Percentiles rank a stretch among this genome's conserved stretches.
Evolutionary conservation across 2,113 vertebrate species (phyloP).

Genomic region (Delphinapterus leucas): DNA sequence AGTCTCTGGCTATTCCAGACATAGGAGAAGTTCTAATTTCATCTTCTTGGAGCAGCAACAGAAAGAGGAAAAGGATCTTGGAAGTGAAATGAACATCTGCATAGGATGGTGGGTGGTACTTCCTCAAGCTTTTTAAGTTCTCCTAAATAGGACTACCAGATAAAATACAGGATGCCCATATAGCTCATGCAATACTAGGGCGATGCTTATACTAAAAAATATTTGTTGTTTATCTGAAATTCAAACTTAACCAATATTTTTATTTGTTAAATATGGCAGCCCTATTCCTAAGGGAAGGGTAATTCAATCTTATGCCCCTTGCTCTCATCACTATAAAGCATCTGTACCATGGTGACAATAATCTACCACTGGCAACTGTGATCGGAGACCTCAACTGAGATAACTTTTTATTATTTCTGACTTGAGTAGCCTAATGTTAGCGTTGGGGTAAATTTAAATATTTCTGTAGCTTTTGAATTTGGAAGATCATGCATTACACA

Average conservation of each 20-base stretch:
- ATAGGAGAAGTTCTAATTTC: not conserved
- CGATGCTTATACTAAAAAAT: not conserved
- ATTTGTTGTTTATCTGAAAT: not conserved
- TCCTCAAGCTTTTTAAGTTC: not conserved
- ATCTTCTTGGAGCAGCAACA: not conserved
- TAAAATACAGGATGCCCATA: not conserved
- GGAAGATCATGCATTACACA: not conserved
- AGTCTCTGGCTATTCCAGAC: not conserved
- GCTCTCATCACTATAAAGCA: not conserved
- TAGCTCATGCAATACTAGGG: not conserved
- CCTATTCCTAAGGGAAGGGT: no score
- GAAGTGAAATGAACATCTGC: not conserved
- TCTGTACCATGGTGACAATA: rapidly evolving
- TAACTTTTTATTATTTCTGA: not conserved
- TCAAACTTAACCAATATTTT: not conserved
- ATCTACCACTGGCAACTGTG: rapidly evolving
- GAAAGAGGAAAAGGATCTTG: not conserved
- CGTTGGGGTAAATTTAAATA: not conserved
- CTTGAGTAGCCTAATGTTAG: not conserved
- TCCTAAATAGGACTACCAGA: not conserved
- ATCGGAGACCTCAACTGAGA: not conserved
- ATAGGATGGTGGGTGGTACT: rapidly evolving
- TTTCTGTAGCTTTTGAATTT: not conserved
- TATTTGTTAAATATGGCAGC: not conserved
- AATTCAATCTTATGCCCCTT: not conserved